These are phyloP conservation scores for Megalops atlanticus DNA, from an alignment of 2,113 vertebrate species.

Conservation along the genomic window DNA sequence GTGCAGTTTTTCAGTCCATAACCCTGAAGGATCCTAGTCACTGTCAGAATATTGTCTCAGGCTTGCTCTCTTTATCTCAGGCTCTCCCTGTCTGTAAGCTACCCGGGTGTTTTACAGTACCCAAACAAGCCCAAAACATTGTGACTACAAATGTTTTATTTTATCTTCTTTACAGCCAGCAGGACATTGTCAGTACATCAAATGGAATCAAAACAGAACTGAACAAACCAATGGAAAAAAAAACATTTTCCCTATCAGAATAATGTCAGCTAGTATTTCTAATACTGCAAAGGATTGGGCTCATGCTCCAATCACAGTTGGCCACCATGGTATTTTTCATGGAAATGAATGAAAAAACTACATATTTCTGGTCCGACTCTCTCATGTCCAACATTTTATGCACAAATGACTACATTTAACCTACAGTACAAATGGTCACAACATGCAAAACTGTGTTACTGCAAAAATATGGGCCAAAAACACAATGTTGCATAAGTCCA, in stretches of 20 bases:
- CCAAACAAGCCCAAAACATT: neutral
- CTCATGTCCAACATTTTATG: neutral
- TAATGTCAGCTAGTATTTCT: neutral
- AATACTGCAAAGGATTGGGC: neutral
- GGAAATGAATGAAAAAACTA: neutral
- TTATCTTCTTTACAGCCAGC: neutral
- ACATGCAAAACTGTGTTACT: neutral
- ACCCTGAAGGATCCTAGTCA: too few species aligned
- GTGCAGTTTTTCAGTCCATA: too few species aligned
- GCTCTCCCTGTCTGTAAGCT: neutral
- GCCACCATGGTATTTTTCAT: neutral
- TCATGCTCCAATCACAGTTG: neutral
- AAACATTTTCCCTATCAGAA: neutral
- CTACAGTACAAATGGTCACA: neutral
- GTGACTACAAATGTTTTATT: slow-evolving; percentile 5
- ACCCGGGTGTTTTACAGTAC: neutral
- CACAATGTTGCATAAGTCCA: neutral
- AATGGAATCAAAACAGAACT: slow-evolving; percentile 8
- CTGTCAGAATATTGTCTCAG: neutral
- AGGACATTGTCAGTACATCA: neutral
- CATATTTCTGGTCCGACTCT: neutral
- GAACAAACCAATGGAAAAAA: neutral
- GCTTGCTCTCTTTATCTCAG: neutral
- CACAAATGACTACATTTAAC: neutral
- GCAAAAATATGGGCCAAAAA: neutral